Conservation (phyloP, 1,140 invertebrate species). For the Bombus cullumanus region DNA sequence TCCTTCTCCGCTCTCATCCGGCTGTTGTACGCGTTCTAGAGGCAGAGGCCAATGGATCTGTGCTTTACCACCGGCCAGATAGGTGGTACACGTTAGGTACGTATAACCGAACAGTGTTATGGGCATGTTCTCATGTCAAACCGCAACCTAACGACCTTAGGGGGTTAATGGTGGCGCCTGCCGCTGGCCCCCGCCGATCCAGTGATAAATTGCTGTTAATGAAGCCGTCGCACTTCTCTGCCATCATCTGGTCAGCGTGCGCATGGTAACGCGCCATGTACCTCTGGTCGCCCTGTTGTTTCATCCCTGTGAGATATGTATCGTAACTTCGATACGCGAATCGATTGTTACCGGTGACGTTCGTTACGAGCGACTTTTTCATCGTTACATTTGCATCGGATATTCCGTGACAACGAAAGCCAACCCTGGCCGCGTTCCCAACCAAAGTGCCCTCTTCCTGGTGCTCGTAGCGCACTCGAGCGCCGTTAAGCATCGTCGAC, state of each 20-base stretch:
- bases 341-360: constrained; percentile 52
- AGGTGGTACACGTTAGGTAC: constrained; percentile 67
- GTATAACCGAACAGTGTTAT: constrained; percentile 79
- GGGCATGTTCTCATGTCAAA: constrained; percentile 80
- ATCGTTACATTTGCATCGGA: constrained; percentile 56
- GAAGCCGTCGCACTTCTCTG: constrained; percentile 71
- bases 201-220: constrained; percentile 81
- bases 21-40: constrained; percentile 50
- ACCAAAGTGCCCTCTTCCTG: constrained; percentile 64
- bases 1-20: constrained; percentile 33
- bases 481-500: constrained; percentile 62
- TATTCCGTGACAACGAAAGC: constrained; percentile 29
- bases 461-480: constrained; percentile 47
- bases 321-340: constrained; percentile 63
- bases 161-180: constrained; percentile 75
- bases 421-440: constrained; percentile 60
- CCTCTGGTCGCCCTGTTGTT: not conserved
- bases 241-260: constrained; percentile 40
- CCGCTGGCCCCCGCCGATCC: constrained; percentile 65
- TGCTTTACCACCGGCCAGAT: constrained; percentile 68
- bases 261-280: constrained; percentile 9
- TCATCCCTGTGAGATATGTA: not conserved
- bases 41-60: constrained; percentile 58
- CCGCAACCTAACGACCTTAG: constrained; percentile 80
- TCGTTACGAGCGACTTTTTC: constrained; percentile 5